Conservation (phyloP, 2,797 vertebrate genomes). For the Tolypeutes matacus region DNA sequence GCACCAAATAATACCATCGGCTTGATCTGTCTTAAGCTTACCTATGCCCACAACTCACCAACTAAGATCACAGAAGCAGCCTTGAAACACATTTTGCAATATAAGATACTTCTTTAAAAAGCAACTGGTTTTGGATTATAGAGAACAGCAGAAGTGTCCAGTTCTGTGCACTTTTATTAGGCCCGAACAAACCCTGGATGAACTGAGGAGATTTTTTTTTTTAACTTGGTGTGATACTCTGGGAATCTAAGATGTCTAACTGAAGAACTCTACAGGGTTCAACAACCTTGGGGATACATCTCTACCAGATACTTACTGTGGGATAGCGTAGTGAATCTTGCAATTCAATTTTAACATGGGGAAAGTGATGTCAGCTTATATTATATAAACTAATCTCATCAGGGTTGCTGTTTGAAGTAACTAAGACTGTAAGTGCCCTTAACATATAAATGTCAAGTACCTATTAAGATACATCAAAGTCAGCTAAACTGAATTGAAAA, state of each 20-base stretch:
- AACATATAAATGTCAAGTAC: slow-evolving; percentile 68
- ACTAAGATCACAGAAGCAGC: neutral
- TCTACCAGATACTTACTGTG: neutral
- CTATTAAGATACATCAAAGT: slow-evolving; percentile 13
- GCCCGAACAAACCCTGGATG: neutral
- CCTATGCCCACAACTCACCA: neutral
- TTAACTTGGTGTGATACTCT: neutral
- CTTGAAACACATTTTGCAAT: neutral
- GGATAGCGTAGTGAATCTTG: neutral
- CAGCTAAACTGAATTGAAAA: neutral
- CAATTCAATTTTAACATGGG: neutral
- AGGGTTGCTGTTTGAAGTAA: slow-evolving; percentile 28
- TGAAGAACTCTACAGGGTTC: neutral
- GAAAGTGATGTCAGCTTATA: neutral
- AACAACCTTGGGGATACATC: neutral
- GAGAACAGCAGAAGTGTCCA: neutral
- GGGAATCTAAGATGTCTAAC: neutral
- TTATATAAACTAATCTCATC: neutral
- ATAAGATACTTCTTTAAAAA: neutral
- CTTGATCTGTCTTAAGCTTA: neutral
- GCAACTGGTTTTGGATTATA: neutral
- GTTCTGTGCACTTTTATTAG: neutral
- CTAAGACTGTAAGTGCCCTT: neutral
- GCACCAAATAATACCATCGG: neutral
- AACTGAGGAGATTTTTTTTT: neutral